These are phyloP conservation scores for Brachyhypopomus occidentalis DNA, from an alignment of 2,113 vertebrate genomes.

Conservation along the genomic window DNA sequence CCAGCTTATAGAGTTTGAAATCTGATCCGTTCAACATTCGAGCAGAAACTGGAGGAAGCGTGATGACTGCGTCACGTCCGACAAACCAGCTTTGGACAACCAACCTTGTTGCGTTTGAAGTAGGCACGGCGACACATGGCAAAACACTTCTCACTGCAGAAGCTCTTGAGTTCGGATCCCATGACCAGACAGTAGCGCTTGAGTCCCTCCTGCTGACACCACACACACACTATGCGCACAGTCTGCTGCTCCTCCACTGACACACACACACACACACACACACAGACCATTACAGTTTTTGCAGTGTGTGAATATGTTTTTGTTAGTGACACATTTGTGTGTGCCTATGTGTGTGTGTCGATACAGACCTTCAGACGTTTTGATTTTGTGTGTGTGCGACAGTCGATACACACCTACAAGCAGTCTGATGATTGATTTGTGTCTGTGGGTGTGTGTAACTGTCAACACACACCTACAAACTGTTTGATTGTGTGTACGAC, in stretches of 20 bases:
- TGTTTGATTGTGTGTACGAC: no score
- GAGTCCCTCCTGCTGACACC: slow-evolving; percentile 99
- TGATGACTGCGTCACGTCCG: slow-evolving; percentile 91
- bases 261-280: slow-evolving; percentile 9
- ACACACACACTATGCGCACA: slow-evolving; percentile 98
- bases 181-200: slow-evolving; percentile 98
- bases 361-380: no score
- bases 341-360: no score
- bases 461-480: no score
- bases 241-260: slow-evolving; percentile 94
- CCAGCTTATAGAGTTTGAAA: neutral
- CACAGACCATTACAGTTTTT: no score
- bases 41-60: neutral
- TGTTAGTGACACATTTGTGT: no score
- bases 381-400: no score
- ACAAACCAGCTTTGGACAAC: slow-evolving; percentile 76
- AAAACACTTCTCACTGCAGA: slow-evolving; percentile 99
- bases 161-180: slow-evolving; percentile 98
- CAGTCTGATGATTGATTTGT: no score
- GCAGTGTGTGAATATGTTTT: no score
- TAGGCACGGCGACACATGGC: slow-evolving; percentile 96
- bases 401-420: no score
- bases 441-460: no score
- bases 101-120: slow-evolving; percentile 99
- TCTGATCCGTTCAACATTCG: neutral